Evolutionary conservation across 2,888 invertebrate genomes (phyloP).

Genomic region (Leptogaster cylindrica): DNA sequence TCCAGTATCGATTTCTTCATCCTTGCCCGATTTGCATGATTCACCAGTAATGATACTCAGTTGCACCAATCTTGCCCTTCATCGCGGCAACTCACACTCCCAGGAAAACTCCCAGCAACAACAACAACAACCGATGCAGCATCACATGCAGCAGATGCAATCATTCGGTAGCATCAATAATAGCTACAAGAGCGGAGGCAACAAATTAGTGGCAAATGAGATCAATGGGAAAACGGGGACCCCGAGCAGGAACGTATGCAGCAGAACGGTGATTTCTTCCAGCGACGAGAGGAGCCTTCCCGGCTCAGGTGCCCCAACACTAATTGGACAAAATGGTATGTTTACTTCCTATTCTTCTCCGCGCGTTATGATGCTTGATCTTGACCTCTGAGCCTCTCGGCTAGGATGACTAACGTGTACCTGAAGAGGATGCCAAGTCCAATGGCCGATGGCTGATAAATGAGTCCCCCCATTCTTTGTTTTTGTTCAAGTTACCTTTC

Average conservation of each 20-base stretch:
- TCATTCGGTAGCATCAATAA: conserved; percentile 55
- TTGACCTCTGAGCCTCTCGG: conserved; percentile 4
- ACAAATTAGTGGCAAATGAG: conserved; percentile 37
- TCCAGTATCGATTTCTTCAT: conserved; percentile 57
- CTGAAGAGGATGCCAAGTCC: neutral
- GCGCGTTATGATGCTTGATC: neutral
- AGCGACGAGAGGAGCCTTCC: conserved; percentile 50
- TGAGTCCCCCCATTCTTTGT: neutral
- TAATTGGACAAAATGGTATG: conserved; percentile 52
- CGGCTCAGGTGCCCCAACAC: conserved; percentile 44
- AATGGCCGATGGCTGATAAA: neutral
- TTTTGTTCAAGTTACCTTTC: neutral
- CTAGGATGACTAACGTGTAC: conserved; percentile 11
- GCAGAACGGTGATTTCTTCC: neutral
- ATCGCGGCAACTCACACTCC: conserved; percentile 45
- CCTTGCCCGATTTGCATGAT: conserved; percentile 60
- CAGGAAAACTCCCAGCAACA: conserved; percentile 47
- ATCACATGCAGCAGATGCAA: conserved; percentile 50
- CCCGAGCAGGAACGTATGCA: conserved; percentile 2
- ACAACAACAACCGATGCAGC: conserved; percentile 42
- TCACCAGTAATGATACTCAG: conserved; percentile 61
- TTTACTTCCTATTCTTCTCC: conserved; percentile 43
- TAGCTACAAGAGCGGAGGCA: conserved; percentile 53
- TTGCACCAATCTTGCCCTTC: conserved; percentile 56
- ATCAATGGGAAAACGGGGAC: conserved; percentile 31